Evolutionary conservation across 2,797 vertebrate genomes (phyloP), one percentile per base, ranked within the genome.

Genomic region (Neostethus bicornis): DNA sequence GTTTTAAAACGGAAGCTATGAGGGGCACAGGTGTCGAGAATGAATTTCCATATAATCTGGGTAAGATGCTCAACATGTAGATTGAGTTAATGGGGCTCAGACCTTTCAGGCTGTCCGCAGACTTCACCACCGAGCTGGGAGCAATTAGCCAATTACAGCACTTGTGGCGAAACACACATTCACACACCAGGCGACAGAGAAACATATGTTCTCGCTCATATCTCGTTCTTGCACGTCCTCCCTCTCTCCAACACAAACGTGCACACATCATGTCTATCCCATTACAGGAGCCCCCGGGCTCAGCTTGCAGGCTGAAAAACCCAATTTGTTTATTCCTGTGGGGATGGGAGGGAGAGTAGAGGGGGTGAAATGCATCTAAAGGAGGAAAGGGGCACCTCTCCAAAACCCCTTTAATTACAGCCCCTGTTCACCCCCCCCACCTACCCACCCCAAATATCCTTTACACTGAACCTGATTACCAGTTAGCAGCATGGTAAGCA

Each of bases 241-340:
- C 51, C 34, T 31, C 42, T 43, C 54, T 56, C 59, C 14, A n/a
- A 50, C 26, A 62, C 66, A 61, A 47, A 61, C 57, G 59, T 50
- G 66, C 13, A 54, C 46, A 80, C 50, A 56, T 64, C 60, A 49
- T 51, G 70, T 83, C 81, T 76, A 77, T 84, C 70, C 80, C 77
- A 84, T 74, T 85, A 84, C 87, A 84, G 80, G 68, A 77, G 79
- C 77, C 80, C 77, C 70, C 38, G 66, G 76, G 71, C 83, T 80
- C 84, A 77, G 82, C 78, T 81, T 84, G 80, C 79, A 58, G 80
- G 72, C 85, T 87, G 72, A 91, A 90, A 91, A 82, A 70, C 81
- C 86, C 85, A 91, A 90, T 91, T 91, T 91, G 87, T 90, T 91
- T 87, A 87, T 86, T 90, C 85, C 81, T 88, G 70, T 79, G 77